Base-by-base conservation (phyloP, 1,140 invertebrate species). In the Thaumetopoea pityocampa region DNA sequence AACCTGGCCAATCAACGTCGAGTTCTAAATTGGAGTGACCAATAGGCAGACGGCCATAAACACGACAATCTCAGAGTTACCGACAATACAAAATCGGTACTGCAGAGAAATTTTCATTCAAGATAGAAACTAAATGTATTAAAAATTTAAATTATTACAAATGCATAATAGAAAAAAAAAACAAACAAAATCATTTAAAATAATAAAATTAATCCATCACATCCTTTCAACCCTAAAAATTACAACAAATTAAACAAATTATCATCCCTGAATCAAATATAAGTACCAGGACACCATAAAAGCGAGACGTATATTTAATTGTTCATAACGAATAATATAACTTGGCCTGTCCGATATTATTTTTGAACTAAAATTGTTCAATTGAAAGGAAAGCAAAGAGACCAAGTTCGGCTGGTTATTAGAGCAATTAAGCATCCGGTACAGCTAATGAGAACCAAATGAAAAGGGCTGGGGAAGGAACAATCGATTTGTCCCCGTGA, bases 401-500 rank as follows among this genome's bases (percentile, higher is more conserved):
- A 22, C 64, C 61, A 40, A 9, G 20, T 45, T 52, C 48, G 29
- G 41, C 44, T 64, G 65, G 67, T 59, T 57, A 63, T 61, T 58
- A 56, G 54, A 49, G 59, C 70, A 77, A 77, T 73, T 66, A 56
- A 50, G 63, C 69, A 68, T 77, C 72, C 72, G 65, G 71, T 41
- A 47, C 51, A 20, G 40, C 22, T 77, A 77, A 77, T 77, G 59
- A 68, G 63, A 56, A 77, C 72, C 72, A 77, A 77, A 71, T 77
- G 72, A 72, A 57, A 63, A n/a, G 67, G 65, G 63, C 64, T 62
- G 57, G 41, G 29, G 45, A 36, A 22, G 48, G 45, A 42, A 45
- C 59, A 77, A 77, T 77, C 63, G 72, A 77, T 77, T 76, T 68
- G 63, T 56, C 28, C 43, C 63, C 72, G 67, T 77, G 67, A 77